Conservation (phyloP, 2,888 invertebrate species). For the Scrobipalpa atriplicella region DNA sequence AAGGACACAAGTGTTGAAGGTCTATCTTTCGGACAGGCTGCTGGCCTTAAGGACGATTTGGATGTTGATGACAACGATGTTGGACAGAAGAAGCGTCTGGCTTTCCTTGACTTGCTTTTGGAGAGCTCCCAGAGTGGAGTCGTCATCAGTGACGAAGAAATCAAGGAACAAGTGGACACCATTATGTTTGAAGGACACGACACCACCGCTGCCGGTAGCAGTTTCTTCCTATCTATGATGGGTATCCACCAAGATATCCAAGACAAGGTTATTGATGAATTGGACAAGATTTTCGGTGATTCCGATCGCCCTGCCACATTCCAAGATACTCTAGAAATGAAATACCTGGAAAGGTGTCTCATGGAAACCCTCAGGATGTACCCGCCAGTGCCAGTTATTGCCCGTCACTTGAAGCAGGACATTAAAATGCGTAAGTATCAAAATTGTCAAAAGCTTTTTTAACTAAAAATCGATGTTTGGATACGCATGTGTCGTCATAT, state of each 20-base stretch:
- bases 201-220: conserved; percentile 91
- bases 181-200: conserved; percentile 95
- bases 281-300: conserved; percentile 89
- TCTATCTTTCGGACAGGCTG: conserved; percentile 87
- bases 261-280: conserved; percentile 87
- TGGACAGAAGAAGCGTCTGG: conserved; percentile 91
- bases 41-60: conserved; percentile 90
- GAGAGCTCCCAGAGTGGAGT: conserved; percentile 89
- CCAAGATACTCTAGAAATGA: conserved; percentile 93
- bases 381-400: conserved; percentile 91
- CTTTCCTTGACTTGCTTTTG: conserved; percentile 93
- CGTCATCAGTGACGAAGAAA: conserved; percentile 88
- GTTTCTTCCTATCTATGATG: conserved; percentile 90
- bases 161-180: conserved; percentile 92
- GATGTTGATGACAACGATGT: conserved; percentile 91
- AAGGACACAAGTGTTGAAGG: conserved; percentile 83
- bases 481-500: neutral
- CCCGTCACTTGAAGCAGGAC: conserved; percentile 87
- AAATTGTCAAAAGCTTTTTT: neutral
- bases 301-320: conserved; percentile 90
- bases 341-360: conserved; percentile 90
- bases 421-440: conserved; percentile 84
- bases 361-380: conserved; percentile 91
- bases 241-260: conserved; percentile 89
- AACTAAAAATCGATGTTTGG: neutral